A percentile compares a stretch with the other conserved stretches of the same genome.
These are phyloP conservation scores for Andrena praecox DNA, from an alignment of 2,888 invertebrate genomes.

Conservation along the genomic window DNA sequence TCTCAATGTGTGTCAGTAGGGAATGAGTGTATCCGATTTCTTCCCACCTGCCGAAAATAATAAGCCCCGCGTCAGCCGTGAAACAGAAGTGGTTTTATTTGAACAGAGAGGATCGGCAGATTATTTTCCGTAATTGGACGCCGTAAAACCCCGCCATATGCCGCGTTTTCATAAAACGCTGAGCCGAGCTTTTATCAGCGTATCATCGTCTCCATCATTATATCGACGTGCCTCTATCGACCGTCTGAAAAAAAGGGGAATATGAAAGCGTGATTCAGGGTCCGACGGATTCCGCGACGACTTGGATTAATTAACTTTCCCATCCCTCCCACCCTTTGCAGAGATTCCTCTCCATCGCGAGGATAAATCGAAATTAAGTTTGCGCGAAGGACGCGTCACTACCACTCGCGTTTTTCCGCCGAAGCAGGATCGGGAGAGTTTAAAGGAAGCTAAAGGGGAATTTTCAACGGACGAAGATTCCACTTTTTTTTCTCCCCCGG, in stretches of 20 bases:
- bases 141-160: conserved; percentile 63
- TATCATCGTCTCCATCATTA: conserved; percentile 56
- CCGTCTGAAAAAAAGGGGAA: conserved; percentile 37
- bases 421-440: not conserved
- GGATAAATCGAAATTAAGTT: conserved; percentile 47
- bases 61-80: conserved; percentile 25
- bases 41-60: conserved; percentile 18
- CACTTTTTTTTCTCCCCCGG: not conserved
- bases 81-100: conserved; percentile 62
- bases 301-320: conserved; percentile 3
- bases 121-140: conserved; percentile 66
- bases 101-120: conserved; percentile 60
- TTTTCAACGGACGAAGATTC: conserved; percentile 2
- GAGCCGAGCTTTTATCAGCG: conserved; percentile 57
- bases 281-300: conserved; percentile 28
- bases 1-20: no score
- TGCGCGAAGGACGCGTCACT: conserved; percentile 10
- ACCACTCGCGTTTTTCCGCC: not conserved
- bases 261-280: conserved; percentile 20
- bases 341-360: not conserved
- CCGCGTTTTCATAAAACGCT: conserved; percentile 53
- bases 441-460: conserved; percentile 19
- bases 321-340: not conserved
- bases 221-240: conserved; percentile 27
- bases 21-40: no score